Base-by-base conservation (phyloP, 2,888 invertebrate genomes). In the Amphipyra tragopoginis region DNA sequence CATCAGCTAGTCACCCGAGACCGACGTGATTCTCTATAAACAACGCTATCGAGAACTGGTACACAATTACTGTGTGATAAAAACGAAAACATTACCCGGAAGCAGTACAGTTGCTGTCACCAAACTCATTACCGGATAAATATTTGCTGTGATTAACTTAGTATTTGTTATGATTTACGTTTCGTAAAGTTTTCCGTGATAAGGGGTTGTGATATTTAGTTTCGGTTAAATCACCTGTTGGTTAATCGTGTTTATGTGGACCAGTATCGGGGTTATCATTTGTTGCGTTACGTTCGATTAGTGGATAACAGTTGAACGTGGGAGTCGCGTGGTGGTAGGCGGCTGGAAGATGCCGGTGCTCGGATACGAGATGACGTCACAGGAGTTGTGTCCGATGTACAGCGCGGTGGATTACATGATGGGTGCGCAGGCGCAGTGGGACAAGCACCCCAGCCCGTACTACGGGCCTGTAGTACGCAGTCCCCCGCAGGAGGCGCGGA, bases 341-440 rank as follows among this genome's bases (percentile, higher is more conserved):
- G 82, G 73, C 74, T 76, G 86, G 86, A 94, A 90, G 79, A 94
- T 94, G 94, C 94, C 93, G 79, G 93, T 90, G 83, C 86, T 92
- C 57, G 91, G 92, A 15, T 89, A 83, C 89, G 90, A 90, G 84
- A 89, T 92, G 87, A 76, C 88, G 72, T 85, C 92, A 49, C 92
- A 93, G 82, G 92, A 93, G 72, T 73, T 89, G 77, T 91, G 88
- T 77, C 81, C 87, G 59, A 81, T 89, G 87, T 93, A 89, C 78
- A 82, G 75, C 33, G 72, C 85, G 43, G 77, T 87, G 44, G 92
- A 91, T 48, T 92, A 91, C 75, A 78, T 88, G 84, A 67, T 86
- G 75, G 85, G 86, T 21, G 82, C 77, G 21, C 72, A 84, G 36
- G 49, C 77, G 44, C 67, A 74, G 48, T 94, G 94, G 94, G 92